Base-by-base conservation (phyloP, 2,888 invertebrate genomes). In the Spatulosminthurus flaviceps region DNA sequence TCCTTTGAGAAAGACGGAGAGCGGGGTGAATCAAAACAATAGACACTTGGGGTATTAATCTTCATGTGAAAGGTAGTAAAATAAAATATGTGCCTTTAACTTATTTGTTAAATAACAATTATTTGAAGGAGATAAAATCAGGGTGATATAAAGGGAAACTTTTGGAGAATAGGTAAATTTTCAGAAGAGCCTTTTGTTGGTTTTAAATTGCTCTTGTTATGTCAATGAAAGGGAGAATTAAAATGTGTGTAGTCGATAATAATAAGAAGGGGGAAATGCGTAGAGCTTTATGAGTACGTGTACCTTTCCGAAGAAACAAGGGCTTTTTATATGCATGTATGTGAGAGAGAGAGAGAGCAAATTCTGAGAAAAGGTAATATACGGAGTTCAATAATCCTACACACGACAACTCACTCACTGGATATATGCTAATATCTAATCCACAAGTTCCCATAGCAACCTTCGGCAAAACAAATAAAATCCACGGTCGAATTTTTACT, bases 401-500 rank as follows among this genome's bases (percentile, higher is more conserved):
- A n/a, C n/a, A n/a, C n/a, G n/a, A n/a, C n/a, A n/a, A n/a, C n/a
- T n/a, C n/a, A n/a, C n/a, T n/a, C n/a, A 2, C 51, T 64, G 64
- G 61, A 74, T 64, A 74, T 74, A n/a, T n/a, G n/a, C 73, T 51
- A 73, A 64, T 74, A 74, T 29, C 64, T n/a, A n/a, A n/a, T n/a
- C 64, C 34, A 51, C 26, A 22, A 9, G 34, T 74, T 64, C 64
- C 74, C 74, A 74, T 74, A 34, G 64, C 64, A 24, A 74, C 74
- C 74, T 61, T 28, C 51, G 13, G 13, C 51, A 51, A 74, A 74
- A 74, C 64, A 74, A 74, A 61, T 64, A 74, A 11, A 64, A 64
- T n/a, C 29, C 51, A 64, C 43, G 11, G 41, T n/a, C n/a, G n/a
- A n/a, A n/a, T n/a, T n/a, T n/a, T n/a, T n/a, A n/a, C n/a, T n/a